A percentile compares a stretch with the other conserved stretches of the same genome.
Evolutionary conservation across 2,888 invertebrate species (phyloP).

Genomic region (Drosophila phalerata): DNA sequence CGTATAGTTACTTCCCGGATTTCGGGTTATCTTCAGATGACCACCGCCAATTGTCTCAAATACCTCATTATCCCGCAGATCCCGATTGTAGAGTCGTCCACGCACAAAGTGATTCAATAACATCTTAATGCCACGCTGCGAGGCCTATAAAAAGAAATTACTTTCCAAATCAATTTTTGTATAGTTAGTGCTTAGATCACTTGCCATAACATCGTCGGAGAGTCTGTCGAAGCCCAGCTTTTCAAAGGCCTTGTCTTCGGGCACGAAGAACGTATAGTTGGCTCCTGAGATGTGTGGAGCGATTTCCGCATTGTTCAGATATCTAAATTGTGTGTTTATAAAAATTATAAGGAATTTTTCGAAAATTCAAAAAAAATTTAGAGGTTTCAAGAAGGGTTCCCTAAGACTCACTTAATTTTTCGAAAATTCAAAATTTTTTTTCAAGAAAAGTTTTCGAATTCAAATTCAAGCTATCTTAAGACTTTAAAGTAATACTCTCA

Average conservation of each 20-base stretch:
- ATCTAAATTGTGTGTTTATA: constrained; percentile 81
- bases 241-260: constrained; percentile 89
- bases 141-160: constrained; percentile 83
- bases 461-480: too few relatives aligned
- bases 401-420: too few relatives aligned
- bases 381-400: too few relatives aligned
- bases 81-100: constrained; percentile 88
- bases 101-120: constrained; percentile 88
- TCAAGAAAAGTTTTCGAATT: too few relatives aligned
- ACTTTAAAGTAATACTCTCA: too few relatives aligned
- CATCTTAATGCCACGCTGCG: constrained; percentile 87
- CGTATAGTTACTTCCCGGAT: constrained; percentile 85
- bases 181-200: constrained; percentile 7
- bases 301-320: constrained; percentile 88
- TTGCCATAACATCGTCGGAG: constrained; percentile 86
- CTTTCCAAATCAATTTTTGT: background rate
- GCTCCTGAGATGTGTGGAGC: constrained; percentile 88
- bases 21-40: constrained; percentile 86
- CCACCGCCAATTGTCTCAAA: constrained; percentile 87
- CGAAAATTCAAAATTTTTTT: too few relatives aligned
- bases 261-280: constrained; percentile 90
- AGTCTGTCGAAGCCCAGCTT: constrained; percentile 87
- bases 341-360: background rate
- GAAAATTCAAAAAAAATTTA: background rate
- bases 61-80: constrained; percentile 87